phyloP scores from a whole-genome alignment of 2,888 invertebrate species.

The Acanthopleura granulata region DNA sequence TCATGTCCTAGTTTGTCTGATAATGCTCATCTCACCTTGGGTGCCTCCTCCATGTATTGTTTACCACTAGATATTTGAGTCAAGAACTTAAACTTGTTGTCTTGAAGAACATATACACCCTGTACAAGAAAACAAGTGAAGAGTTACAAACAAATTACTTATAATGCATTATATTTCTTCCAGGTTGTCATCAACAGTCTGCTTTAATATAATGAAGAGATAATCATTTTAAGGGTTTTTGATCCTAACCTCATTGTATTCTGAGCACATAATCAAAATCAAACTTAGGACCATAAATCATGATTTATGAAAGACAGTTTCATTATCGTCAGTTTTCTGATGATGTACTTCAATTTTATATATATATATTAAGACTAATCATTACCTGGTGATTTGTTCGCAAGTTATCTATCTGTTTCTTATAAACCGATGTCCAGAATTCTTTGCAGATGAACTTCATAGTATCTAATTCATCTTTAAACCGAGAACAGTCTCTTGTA shows the following conservation, averaged over 20 bases:
- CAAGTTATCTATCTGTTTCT: conserved; percentile 98
- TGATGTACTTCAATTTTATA: too few species aligned
- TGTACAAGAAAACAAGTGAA: conserved; percentile 70
- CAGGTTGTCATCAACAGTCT: too few species aligned
- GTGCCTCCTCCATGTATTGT: conserved; percentile 92
- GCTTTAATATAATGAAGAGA: too few species aligned
- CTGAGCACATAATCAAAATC: too few species aligned
- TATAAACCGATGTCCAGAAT: conserved; percentile 97
- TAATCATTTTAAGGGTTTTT: too few species aligned
- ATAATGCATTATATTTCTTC: too few species aligned
- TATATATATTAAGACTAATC: neutral
- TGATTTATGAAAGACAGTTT: too few species aligned
- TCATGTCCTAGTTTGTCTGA: too few species aligned
- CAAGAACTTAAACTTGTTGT: conserved; percentile 92
- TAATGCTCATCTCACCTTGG: conserved; percentile 75
- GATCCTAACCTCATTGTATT: too few species aligned
- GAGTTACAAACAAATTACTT: too few species aligned
- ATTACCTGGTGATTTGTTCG: conserved; percentile 87
- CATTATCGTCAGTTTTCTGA: too few species aligned
- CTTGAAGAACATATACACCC: conserved; percentile 97
- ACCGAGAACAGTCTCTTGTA: conserved; percentile 91
- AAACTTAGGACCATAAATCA: too few species aligned
- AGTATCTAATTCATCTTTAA: conserved; percentile 96
- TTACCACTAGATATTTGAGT: conserved; percentile 88
- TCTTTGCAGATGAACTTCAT: conserved; percentile 99